A percentile compares a stretch with the other conserved stretches of the same genome.
These are phyloP conservation scores for Apostichopus leukothele DNA, from an alignment of 53 echinoderm and acorn worm genomes.

Conservation along the genomic window DNA sequence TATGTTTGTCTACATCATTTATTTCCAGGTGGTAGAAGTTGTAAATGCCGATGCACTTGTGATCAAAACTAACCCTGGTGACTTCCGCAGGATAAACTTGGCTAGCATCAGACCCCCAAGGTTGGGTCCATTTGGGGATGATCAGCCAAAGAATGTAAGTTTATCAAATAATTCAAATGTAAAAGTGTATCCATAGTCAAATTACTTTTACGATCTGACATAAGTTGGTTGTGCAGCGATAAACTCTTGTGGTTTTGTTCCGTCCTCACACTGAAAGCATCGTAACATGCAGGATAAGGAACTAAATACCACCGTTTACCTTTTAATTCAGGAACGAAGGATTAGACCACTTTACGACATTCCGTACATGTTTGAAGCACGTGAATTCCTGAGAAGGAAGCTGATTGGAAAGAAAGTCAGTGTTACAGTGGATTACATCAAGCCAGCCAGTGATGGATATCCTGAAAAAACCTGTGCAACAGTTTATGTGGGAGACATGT, in stretches of 20 bases:
- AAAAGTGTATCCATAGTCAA: not conserved
- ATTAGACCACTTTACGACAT: constrained; percentile 94
- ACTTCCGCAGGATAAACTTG: constrained; percentile 86
- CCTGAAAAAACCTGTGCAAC: constrained; percentile 98
- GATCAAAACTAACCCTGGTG: constrained; percentile 66
- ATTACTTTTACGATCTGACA: not conserved
- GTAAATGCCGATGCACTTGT: constrained; percentile 96
- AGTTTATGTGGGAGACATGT: constrained; percentile 86
- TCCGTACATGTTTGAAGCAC: constrained; percentile 99
- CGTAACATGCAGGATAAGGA: not conserved
- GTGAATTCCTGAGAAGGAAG: constrained; percentile 94
- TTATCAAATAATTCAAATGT: not conserved
- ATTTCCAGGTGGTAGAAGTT: constrained; percentile 82
- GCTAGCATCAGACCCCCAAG: constrained; percentile 94
- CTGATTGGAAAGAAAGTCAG: constrained; percentile 94
- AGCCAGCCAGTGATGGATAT: constrained; percentile 90
- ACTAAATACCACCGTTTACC: not conserved
- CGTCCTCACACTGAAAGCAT: too few species aligned
- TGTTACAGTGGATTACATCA: constrained; percentile 94
- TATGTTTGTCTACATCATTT: too few species aligned
- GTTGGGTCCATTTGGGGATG: constrained; percentile 56
- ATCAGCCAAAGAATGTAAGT: constrained; percentile 43
- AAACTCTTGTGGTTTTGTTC: too few species aligned
- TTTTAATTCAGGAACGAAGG: constrained; percentile 58
- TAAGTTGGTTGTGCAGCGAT: too few species aligned